Evolutionary conservation across 2,888 invertebrate genomes (phyloP), one percentile per base, ranked within the genome.

Genomic region (Limenitis camilla): DNA sequence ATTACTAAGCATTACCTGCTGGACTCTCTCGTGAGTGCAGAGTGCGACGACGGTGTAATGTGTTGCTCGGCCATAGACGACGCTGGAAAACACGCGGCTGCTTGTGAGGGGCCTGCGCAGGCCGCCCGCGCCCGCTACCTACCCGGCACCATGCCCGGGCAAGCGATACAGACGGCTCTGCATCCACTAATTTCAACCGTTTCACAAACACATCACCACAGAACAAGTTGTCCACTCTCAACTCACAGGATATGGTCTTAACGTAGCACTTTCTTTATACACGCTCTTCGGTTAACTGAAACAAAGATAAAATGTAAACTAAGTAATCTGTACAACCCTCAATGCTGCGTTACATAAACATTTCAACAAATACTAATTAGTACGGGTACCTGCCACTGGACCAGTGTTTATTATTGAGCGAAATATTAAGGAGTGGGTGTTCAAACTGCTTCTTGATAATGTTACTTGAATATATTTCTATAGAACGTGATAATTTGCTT

Each of bases 61-160:
- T 92, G 92, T 92, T 93, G 93, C 92, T 94, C 93, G 93, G 94
- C 94, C 94, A 94, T 94, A 94, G 94, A 93, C 94, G 92, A 92
- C 91, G 92, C 92, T 92, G 86, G 91, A 90, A 90, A 88, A 91
- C 90, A 76, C 85, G 84, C 84, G 81, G 78, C 81, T 82, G 83
- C 85, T 83, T 79, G 78, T 83, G 81, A 78, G 85, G 81, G 86
- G 87, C 85, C 83, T 83, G 86, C 85, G 85, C 81, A 82, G 84
- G 87, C 87, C 84, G 76, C 85, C 86, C 83, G 85, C 84, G 86
- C 86, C 82, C 84, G 86, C 88, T 87, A 86, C 86, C 86, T 86
- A 81, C 82, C 86, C 79, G 85, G 87, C 80, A 85, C 86, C 87
- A 87, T 87, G 84, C 86, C 86, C 81, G 79, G 81, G 80, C 76